Base-by-base conservation (phyloP, 1,140 invertebrate species). In the Rhyacophila brunnea region DNA sequence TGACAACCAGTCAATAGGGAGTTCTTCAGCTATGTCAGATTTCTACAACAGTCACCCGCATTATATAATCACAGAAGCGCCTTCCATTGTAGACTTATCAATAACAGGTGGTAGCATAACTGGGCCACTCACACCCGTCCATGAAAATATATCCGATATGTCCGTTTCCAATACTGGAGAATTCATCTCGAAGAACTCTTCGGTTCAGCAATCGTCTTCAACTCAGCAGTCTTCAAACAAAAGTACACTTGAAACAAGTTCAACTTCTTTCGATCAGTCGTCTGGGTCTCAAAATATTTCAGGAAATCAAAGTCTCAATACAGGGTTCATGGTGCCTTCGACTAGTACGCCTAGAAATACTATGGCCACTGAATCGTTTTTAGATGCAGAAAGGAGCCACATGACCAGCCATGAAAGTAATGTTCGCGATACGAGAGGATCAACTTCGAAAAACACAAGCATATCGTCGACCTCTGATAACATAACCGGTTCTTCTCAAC, bases 31-130 rank as follows among this genome's bases (percentile, higher is more conserved):
- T 0, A 68, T 78, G 62, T 79, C 77, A 5, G 77, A 79, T 59
- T 71, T 70, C 64, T 78, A 78, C 58, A 77, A 74, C 51, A 77
- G 73, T 62, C 77, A 79, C 60, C 77, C 77, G 32, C 73, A 78
- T 65, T 79, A 79, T 51, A 77, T 77, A 54, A 78, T 79, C 48
- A 78, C 77, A n/a, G 77, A 79, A 64, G 76, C 77, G 38, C 77
- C 77, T 6, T 79, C 77, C 4, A 71, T 77, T 14, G 65, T 70
- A 18, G 77, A 80, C 65, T 65, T 80, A 20, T 60, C 58, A 43
- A 49, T 42, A 36, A 45, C 48, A 20, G 49, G 13, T 9, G 18
- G 43, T 18, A 10, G 44, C 34, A 20, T 28, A 1, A 13, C 20
- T 2, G 14, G 48, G 3, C 72, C 71, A 4, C 70, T 75, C 56